These are phyloP conservation scores for Atherinomorus stipes DNA, from an alignment of 2,113 vertebrate species.

Conservation along the genomic window DNA sequence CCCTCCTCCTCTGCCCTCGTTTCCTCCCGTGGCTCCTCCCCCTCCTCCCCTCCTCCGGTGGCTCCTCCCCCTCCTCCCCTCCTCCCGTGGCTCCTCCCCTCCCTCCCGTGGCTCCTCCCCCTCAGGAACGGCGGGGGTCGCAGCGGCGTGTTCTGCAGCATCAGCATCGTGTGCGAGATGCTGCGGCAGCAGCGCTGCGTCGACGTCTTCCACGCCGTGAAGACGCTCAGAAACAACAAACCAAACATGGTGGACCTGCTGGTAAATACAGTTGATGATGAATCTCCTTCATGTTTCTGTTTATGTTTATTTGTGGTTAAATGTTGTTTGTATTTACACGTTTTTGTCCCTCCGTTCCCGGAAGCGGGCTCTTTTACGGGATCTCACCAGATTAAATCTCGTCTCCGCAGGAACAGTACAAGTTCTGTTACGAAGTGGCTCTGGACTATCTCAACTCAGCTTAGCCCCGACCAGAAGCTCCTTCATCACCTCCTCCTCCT, in stretches of 20 bases:
- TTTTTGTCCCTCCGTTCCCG: too few relatives aligned
- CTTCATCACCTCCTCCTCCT: conserved; percentile 10
- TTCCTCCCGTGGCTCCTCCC: too few relatives aligned
- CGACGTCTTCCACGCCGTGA: conserved; percentile 96
- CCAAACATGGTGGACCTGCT: conserved; percentile 99
- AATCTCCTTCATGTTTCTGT: too few relatives aligned
- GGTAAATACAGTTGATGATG: conserved; percentile 76
- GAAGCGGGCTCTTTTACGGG: too few relatives aligned
- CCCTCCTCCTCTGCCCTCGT: too few relatives aligned
- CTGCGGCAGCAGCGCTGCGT: conserved; percentile 93
- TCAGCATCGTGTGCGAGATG: conserved; percentile 99
- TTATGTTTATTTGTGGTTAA: too few relatives aligned
- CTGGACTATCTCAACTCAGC: conserved; percentile 96
- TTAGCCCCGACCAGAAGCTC: conserved; percentile 64
- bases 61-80: too few relatives aligned
- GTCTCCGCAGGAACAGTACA: conserved; percentile 93
- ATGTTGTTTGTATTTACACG: too few relatives aligned
- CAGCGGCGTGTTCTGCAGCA: conserved; percentile 94
- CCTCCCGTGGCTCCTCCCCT: neutral
- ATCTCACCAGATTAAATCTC: too few relatives aligned
- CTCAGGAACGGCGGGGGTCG: conserved; percentile 94
- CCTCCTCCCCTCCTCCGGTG: neutral
- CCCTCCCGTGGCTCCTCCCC: neutral
- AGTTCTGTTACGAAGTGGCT: conserved; percentile 98
- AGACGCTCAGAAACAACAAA: conserved; percentile 98